These are phyloP conservation scores for Chinchilla lanigera DNA, from an alignment of 2,113 vertebrate species.

Conservation along the genomic window DNA sequence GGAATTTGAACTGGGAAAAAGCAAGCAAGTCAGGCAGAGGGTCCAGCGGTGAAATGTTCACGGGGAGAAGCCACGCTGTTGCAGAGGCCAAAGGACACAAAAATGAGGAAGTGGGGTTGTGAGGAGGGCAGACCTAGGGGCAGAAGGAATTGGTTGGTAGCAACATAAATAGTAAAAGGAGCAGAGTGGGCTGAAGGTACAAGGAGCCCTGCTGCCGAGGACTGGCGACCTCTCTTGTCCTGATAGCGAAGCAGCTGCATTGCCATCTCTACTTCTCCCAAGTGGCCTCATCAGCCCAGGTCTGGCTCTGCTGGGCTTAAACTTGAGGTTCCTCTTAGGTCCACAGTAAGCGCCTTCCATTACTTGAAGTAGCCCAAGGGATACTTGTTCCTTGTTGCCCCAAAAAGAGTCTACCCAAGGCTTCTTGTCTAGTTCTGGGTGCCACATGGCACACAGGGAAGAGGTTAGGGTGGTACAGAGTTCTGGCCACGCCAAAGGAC, in stretches of 20 bases:
- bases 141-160: not conserved
- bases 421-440: not conserved
- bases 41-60: not conserved
- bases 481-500: not conserved
- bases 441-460: not conserved
- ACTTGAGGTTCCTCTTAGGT: not conserved
- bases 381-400: not conserved
- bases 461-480: not conserved
- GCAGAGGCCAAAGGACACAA: not conserved
- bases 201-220: not conserved
- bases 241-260: not conserved
- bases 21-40: not conserved
- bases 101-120: conserved; percentile 15
- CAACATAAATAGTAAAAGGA: not conserved
- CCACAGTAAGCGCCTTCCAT: not conserved
- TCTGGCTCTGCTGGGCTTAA: not conserved
- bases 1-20: not conserved
- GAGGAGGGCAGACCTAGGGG: not conserved
- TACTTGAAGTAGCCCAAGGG: not conserved
- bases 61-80: not conserved
- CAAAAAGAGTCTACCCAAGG: not conserved
- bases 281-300: not conserved
- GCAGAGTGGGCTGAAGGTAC: not conserved
- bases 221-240: not conserved
- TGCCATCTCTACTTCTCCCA: not conserved